phyloP scores from a whole-genome alignment of 1,140 invertebrate species.

The Arctopsyche grandis region DNA sequence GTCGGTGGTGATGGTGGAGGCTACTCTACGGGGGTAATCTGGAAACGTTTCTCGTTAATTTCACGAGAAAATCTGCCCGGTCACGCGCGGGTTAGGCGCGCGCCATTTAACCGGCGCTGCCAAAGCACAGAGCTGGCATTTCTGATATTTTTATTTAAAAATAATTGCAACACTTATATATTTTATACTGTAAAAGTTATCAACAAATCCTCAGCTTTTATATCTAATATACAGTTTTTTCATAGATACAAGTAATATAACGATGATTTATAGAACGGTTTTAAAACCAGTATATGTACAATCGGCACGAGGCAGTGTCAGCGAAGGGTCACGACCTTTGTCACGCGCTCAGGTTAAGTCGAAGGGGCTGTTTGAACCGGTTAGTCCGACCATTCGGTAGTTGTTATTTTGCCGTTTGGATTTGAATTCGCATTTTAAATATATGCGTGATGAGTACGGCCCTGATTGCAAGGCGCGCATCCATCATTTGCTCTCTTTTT shows the following conservation, averaged over 20 bases:
- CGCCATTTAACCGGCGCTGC: conserved; percentile 52
- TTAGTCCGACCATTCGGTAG: not conserved
- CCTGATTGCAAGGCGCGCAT: conserved; percentile 51
- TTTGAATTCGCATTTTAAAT: not conserved
- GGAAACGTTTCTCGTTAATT: conserved; percentile 55
- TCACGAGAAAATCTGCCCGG: conserved; percentile 55
- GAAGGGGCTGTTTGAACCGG: not conserved
- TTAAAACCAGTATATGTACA: no score
- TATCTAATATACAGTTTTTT: no score
- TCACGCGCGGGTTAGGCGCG: conserved; percentile 53
- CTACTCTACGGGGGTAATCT: conserved; percentile 45
- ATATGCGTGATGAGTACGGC: conserved; percentile 7
- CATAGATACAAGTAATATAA: no score
- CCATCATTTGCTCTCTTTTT: conserved; percentile 52
- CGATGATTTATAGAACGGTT: no score
- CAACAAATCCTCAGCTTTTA: no score
- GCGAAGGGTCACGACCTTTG: conserved; percentile 9
- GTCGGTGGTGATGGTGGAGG: conserved; percentile 37
- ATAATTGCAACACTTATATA: not conserved
- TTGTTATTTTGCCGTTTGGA: not conserved
- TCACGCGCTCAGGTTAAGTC: not conserved
- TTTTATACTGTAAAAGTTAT: no score
- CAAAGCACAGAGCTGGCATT: conserved; percentile 38
- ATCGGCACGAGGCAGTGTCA: not conserved
- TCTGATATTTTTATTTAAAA: not conserved